These are phyloP conservation scores for Aspidiotus rigidus DNA, from an alignment of 2,888 invertebrate genomes.

Conservation along the genomic window DNA sequence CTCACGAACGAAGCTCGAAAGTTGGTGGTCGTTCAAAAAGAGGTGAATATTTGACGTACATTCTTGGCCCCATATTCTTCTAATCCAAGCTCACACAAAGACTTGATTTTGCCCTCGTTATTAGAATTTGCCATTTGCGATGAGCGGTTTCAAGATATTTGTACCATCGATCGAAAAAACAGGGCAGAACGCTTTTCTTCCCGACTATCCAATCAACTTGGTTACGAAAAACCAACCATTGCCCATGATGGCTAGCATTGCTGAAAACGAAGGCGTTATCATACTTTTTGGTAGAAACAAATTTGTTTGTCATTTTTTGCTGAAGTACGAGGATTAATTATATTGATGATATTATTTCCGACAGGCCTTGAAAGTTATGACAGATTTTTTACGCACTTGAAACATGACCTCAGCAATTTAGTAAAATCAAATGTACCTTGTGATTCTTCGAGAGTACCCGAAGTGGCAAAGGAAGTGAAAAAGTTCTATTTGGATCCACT, in stretches of 20 bases:
- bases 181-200: conserved; percentile 5
- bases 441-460: not conserved
- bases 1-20: not conserved
- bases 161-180: conserved; percentile 1
- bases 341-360: conserved; percentile 1
- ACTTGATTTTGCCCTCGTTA: not conserved
- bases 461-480: not conserved
- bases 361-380: not conserved
- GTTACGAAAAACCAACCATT: conserved; percentile 1
- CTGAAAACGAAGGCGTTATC: conserved; percentile 17
- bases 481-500: not conserved
- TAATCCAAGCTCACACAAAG: not conserved
- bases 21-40: not conserved
- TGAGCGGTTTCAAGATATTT: not conserved
- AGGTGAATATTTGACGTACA: not conserved
- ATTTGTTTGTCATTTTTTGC: not conserved
- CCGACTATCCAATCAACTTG: conserved; percentile 9
- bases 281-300: conserved; percentile 5
- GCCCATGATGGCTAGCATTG: conserved; percentile 8
- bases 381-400: not conserved
- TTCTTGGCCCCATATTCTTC: not conserved
- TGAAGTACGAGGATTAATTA: not conserved
- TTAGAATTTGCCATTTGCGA: too few relatives aligned
- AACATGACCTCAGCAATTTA: not conserved
- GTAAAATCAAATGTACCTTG: not conserved